Percentiles rank a stretch among this genome's conserved stretches.
These are phyloP conservation scores for Nixonia krombeini DNA, from an alignment of 1,140 invertebrate genomes.

Conservation along the genomic window DNA sequence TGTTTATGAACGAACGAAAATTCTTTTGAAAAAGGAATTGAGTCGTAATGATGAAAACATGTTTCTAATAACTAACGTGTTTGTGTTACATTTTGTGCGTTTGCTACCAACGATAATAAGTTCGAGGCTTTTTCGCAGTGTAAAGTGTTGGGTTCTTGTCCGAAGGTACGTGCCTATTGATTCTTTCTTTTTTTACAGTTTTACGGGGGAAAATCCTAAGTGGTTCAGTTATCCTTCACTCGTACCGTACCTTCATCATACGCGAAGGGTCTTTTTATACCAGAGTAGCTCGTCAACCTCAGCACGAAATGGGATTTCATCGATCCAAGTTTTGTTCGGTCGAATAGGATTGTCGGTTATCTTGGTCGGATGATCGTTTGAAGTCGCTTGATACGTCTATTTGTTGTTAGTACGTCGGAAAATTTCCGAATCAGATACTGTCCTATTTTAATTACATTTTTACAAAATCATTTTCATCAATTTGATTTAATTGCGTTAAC, in stretches of 20 bases:
- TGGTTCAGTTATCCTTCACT: constrained; percentile 7
- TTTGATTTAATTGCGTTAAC: too few species aligned
- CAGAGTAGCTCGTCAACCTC: constrained; percentile 5
- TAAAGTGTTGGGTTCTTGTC: too few species aligned
- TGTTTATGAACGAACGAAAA: too few species aligned
- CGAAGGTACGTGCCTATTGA: background rate
- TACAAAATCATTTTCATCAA: too few species aligned
- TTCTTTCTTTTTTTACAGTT: background rate
- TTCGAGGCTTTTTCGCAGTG: too few species aligned
- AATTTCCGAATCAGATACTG: background rate
- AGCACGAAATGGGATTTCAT: constrained; percentile 14
- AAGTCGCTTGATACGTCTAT: background rate
- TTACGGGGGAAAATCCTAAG: background rate
- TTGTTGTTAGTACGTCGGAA: background rate
- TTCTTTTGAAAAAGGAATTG: too few species aligned
- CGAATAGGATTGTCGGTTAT: constrained; percentile 11
- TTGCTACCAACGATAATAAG: too few species aligned
- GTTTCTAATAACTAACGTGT: too few species aligned
- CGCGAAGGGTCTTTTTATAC: constrained; percentile 16
- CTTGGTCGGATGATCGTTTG: background rate
- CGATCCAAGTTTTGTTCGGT: constrained; percentile 12
- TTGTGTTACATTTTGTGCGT: too few species aligned
- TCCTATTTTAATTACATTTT: too few species aligned
- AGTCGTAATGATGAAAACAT: too few species aligned
- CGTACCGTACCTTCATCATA: constrained; percentile 8